Base-by-base conservation (phyloP, 2,113 vertebrate species). In the Lepisosteus oculatus region DNA sequence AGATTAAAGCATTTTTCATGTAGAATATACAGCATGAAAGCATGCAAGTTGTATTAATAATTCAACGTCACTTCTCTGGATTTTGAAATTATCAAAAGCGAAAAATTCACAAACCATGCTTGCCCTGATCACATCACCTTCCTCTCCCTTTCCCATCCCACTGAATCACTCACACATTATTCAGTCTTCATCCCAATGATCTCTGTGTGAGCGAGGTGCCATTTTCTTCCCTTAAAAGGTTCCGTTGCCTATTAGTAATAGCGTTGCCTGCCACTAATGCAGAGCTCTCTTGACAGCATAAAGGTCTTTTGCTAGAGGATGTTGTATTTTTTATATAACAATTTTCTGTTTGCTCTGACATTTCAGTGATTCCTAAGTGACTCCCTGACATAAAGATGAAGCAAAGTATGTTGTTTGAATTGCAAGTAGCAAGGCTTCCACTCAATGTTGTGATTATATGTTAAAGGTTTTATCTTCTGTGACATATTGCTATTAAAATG, bases 381-480 rank as follows among this genome's bases (percentile, higher is more conserved):
- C 79, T 80, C 81, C 79, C 84, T 88, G 81, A 79, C 84, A 78
- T 15, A 41, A 43, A 86, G 84, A 90, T 89, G 82, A 92, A 89
- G 89, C 80, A 76, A 80, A 79, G 78, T 67, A 62, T 77, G 86
- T 85, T 88, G 88, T 67, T 76, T 65, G 55, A 70, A 72, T 83
- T 83, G 86, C 85, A 89, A 86, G 79, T 84, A 70, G 62, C 73
- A 68, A 85, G 67, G 71, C 74, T 72, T 81, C 83, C 78, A 69
- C 71, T 78, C 77, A 76, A 77, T 76, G 73, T 17, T 3, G 15
- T 43, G 47, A 42, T 61, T 44, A 1, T 2, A 15, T 8, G 29
- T 12, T 14, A 72, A 61, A 51, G 11, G 29, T 57, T 6, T 59
- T 8, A 8, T 44, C 43, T 47, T 59, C 56, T 42, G 17, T 63